Evolutionary conservation across 2,113 vertebrate genomes (phyloP).

Genomic region (Aptenodytes forsteri): DNA sequence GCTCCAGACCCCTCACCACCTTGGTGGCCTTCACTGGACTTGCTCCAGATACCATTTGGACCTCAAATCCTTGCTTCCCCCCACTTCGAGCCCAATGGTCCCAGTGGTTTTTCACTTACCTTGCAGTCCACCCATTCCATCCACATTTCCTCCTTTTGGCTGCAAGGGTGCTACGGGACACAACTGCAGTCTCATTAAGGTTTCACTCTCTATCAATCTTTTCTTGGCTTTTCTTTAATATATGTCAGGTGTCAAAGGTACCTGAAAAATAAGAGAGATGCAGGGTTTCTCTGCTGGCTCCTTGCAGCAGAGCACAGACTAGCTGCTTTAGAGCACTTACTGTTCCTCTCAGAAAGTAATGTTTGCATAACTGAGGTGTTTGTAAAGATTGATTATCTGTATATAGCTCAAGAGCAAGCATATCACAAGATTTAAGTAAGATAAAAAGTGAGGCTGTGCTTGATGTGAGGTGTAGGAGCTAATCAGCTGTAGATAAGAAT

Average conservation of each 20-base stretch:
- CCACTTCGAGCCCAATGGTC: accelerated
- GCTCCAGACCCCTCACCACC: neutral
- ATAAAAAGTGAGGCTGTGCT: slow-evolving; percentile 32
- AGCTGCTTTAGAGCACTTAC: neutral
- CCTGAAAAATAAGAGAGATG: neutral
- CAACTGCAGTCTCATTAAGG: slow-evolving; percentile 12
- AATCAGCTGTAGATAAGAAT: slow-evolving; percentile 51
- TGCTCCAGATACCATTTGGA: neutral
- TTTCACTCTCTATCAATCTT: slow-evolving; percentile 21
- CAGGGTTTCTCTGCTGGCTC: neutral
- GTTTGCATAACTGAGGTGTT: slow-evolving; percentile 21
- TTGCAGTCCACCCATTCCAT: neutral
- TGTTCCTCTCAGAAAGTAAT: neutral
- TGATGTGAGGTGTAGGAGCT: slow-evolving; percentile 25
- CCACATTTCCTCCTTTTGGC: neutral
- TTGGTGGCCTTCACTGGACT: neutral
- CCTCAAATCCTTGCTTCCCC: neutral
- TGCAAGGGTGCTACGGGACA: neutral
- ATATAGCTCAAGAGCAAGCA: slow-evolving; percentile 12
- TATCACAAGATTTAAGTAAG: slow-evolving; percentile 24
- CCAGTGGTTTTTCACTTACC: neutral
- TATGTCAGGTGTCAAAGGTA: neutral
- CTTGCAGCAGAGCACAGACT: neutral
- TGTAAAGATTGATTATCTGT: slow-evolving; percentile 38
- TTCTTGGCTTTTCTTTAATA: neutral